phyloP scores from a whole-genome alignment of 2,888 invertebrate species.

The Drosophila nr. perissopoda region DNA sequence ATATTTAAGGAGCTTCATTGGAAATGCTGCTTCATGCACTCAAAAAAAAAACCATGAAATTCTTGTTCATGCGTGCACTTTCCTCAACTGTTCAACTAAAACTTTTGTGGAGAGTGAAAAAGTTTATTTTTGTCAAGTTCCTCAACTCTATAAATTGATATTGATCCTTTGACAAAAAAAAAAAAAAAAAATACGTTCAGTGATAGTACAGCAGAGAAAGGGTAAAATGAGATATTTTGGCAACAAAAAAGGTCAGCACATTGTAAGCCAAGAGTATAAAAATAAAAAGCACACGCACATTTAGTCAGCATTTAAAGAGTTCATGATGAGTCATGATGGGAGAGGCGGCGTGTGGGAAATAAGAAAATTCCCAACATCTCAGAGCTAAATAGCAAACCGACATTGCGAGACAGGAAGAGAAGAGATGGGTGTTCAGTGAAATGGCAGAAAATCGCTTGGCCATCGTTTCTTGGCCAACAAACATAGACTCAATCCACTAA shows the following conservation, averaged over 20 bases:
- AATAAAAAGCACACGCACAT: constrained; percentile 5
- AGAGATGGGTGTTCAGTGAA: constrained; percentile 38
- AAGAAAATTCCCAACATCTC: constrained; percentile 24
- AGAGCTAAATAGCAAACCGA: constrained; percentile 33
- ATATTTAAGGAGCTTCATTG: background rate
- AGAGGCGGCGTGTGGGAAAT: constrained; percentile 17
- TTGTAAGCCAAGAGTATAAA: constrained; percentile 6
- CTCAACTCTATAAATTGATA: constrained; percentile 5
- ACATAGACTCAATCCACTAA: constrained; percentile 13
- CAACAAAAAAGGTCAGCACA: constrained; percentile 13
- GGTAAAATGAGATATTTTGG: constrained; percentile 14
- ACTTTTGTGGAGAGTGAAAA: constrained; percentile 31
- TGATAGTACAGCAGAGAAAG: background rate
- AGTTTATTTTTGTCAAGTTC: background rate
- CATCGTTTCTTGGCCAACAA: constrained; percentile 39
- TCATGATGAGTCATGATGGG: constrained; percentile 56
- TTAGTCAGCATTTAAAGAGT: constrained; percentile 14
- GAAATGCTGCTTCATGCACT: background rate
- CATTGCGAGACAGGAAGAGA: constrained; percentile 34
- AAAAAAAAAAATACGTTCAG: constrained; percentile 2
- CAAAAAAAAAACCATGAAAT: background rate
- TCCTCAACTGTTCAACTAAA: constrained; percentile 29
- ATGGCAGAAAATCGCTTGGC: constrained; percentile 53
- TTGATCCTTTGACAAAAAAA: background rate
- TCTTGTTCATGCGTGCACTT: background rate